Conservation (phyloP, 2,888 invertebrate species). For the Timema cristinae region DNA sequence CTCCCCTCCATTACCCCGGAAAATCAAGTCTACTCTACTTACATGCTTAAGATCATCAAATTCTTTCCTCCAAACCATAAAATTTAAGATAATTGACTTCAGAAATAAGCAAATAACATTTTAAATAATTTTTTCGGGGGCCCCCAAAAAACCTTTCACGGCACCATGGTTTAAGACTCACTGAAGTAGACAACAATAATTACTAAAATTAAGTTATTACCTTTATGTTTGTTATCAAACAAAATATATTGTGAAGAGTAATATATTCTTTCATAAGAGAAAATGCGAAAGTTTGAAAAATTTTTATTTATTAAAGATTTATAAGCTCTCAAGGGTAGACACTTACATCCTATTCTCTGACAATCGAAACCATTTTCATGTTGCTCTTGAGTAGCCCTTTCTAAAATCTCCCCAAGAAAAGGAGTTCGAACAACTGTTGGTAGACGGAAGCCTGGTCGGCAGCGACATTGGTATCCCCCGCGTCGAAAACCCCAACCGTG, state of each 20-base stretch:
- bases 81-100: no score
- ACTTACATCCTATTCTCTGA: constrained; percentile 84
- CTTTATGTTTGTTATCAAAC: background rate
- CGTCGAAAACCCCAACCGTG: constrained; percentile 94
- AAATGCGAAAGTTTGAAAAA: constrained; percentile 11
- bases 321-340: no score
- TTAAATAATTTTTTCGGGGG: no score
- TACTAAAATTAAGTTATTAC: background rate
- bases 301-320: background rate
- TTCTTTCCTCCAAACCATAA: no score
- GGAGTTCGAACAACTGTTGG: constrained; percentile 85
- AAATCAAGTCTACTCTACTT: no score
- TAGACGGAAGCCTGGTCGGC: constrained; percentile 81
- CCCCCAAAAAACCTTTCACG: no score
- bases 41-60: no score
- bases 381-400: constrained; percentile 87
- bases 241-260: no score
- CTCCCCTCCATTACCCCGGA: no score
- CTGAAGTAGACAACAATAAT: background rate
- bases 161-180: no score
- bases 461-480: constrained; percentile 93
- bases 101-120: no score
- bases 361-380: constrained; percentile 93
- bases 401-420: constrained; percentile 89
- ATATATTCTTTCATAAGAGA: no score